Base-by-base conservation (phyloP, 2,113 vertebrate genomes). In the Scopus umbretta region DNA sequence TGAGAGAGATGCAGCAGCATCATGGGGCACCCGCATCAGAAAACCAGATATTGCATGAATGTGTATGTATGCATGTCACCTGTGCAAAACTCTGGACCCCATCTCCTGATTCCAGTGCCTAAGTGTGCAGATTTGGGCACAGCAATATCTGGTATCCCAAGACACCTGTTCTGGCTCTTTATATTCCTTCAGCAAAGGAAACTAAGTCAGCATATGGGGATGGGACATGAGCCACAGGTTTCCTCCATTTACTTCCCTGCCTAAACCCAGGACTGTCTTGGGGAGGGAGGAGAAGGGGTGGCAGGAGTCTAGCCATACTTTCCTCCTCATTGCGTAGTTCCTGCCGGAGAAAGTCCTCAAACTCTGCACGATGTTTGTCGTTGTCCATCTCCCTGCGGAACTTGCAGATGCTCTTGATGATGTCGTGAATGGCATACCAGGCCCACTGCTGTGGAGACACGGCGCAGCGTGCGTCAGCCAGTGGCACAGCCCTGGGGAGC, bases 341-440 rank as follows among this genome's bases (percentile, higher is more conserved):
- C 63, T 10, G 14, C 5, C 11, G 76, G 76, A 98, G 97, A 85
- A 97, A 98, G 3, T 86, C 66, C 92, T 97, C 95, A 38, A 98
- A 97, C 30, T 96, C 91, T 0, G 1, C 65, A 5, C 84, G 88
- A n/a, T 11, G 6, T 10, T 6, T 7, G 27, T 50, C 10, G 7
- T 93, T 66, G 29, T 38, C 2, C 80, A 98, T 96, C 50, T 83
- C 95, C n/a, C 86, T 96, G 32, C n/a, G 96, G 92, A 98, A 98
- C 23, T 68, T 98, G 91, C 96, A 96, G 86, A 97, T 89, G 59
- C 96, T 98, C 91, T 14, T 97, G 91, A 98, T 75, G 2, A 98
- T 80, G n/a, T 56, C 19, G 2, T 36, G 32, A 42, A 98, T 58
- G 53, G 71, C 89, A 22, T 22, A 12, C 97, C 98, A 98, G 49